Base-by-base conservation (phyloP, 2,888 invertebrate genomes). In the Nebria salina region DNA sequence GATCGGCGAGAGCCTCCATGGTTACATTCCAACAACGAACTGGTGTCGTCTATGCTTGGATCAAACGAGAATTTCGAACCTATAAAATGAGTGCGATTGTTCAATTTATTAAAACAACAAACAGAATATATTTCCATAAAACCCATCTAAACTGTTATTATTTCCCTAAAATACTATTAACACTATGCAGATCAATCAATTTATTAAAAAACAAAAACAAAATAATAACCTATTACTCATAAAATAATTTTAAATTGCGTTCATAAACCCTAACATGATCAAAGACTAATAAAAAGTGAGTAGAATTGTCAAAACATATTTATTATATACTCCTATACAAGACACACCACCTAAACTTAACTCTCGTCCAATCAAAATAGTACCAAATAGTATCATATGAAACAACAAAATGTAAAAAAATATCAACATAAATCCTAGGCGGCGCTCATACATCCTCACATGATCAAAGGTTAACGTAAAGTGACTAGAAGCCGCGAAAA, bases 1-100 rank as follows among this genome's bases (percentile, higher is more conserved):
- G 95, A 96, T 77, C 95, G 93, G 80, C 95, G 91, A 20, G 95
- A 95, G 41, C 95, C 94, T 82, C 92, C 91, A 82, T 91, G 91
- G 68, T 90, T 89, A 82, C 89, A 89, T 82, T 90, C 91, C 79
- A 93, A 87, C 83, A 92, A 90, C 43, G 95, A 95, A 85, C 92
- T 92, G 25, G 93, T 93, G 87, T 95, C 95, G 83, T 92, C 92
- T 84, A 92, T 90, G 86, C 92, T 92, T 76, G 92, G 92, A 87
- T 92, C 92, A 86, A 92, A 91, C 75, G 92, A 92, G 87, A 91
- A 92, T 88, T 92, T 92, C 85, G 92, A 92, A 86, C 91, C 92
- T 92, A 89, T 83, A 90, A 87, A 82, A 82, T 82, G 78, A 70
- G 54, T 54, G 54, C 54, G 54, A 54, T 11, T 54, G 54, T 54